Evolutionary conservation across 1,140 invertebrate species (phyloP), one percentile per base, ranked within the genome.

Genomic region (Grapholita molesta): DNA sequence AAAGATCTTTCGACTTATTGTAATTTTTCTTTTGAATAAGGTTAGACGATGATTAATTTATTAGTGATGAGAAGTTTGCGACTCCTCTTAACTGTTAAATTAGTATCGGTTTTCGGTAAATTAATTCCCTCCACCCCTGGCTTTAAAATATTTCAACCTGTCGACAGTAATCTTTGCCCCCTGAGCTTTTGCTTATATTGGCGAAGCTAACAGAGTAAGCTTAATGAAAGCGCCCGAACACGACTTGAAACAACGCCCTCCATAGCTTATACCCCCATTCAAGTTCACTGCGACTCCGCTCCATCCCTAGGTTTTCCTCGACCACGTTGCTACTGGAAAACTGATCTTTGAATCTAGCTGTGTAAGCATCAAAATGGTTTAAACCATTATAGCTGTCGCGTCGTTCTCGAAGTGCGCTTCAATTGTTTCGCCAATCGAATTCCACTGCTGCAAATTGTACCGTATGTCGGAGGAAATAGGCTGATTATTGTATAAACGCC

Each of bases 221-320:
- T 78, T 83, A 81, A 82, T 83, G 77, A 74, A 79, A 84, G 75
- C 72, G 69, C 75, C 77, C 82, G 75, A 80, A 70, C 77, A 73
- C 77, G 68, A 76, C 67, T 75, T 71, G 72, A 79, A 84, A 85
- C 79, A 81, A 82, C 83, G 84, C 85, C 86, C 85, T 86, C 84
- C 84, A 69, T 78, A 72, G 67, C 77, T 71, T 76, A 75, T 71
- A 69, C 74, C 77, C 76, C 74, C 77, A 79, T 82, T 80, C 77
- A 77, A 70, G 67, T 74, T 76, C 75, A 78, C 74, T 66, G 72
- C 74, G 81, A 80, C 79, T 81, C 79, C 77, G 72, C 86, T 86
- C 83, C 85, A 81, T 84, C 83, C 86, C 84, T 85, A 75, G 73
- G 66, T 73, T 84, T 77, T 67, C 71, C 71, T 64, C 64, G 52